Conservation (phyloP, 2,113 vertebrate species). For the Taxidea taxus region DNA sequence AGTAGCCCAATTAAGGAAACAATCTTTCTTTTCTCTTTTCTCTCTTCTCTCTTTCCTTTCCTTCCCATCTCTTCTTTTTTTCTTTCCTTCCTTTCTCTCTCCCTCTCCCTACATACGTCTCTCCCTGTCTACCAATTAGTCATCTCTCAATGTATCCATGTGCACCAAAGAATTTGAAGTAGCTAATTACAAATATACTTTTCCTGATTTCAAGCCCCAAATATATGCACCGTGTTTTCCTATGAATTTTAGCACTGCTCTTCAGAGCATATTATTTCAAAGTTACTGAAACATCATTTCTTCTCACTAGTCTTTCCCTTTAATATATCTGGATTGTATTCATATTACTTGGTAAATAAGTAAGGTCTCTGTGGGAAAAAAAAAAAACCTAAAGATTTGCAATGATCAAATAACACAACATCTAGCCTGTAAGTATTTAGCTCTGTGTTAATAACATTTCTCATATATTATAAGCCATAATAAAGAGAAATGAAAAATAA, state of each 20-base stretch:
- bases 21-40: too few species aligned
- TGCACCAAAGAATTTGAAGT: not conserved
- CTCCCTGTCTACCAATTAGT: not conserved
- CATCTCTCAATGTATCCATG: not conserved
- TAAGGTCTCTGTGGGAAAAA: not conserved
- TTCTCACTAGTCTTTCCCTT: not conserved
- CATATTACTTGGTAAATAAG: not conserved
- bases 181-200: not conserved
- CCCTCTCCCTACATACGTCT: not conserved
- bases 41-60: too few species aligned
- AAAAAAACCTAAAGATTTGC: not conserved
- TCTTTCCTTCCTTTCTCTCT: not conserved
- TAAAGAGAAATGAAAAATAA: not conserved
- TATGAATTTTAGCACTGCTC: not conserved
- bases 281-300: not conserved
- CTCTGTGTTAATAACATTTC: not conserved
- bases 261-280: conserved; percentile 10
- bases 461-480: not conserved
- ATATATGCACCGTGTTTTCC: not conserved
- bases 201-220: not conserved
- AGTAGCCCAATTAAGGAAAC: not conserved
- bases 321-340: not conserved
- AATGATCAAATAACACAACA: not conserved
- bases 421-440: not conserved
- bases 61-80: not conserved